These are phyloP conservation scores for Agrypnia vestita DNA, from an alignment of 1,140 invertebrate genomes.

Conservation along the genomic window DNA sequence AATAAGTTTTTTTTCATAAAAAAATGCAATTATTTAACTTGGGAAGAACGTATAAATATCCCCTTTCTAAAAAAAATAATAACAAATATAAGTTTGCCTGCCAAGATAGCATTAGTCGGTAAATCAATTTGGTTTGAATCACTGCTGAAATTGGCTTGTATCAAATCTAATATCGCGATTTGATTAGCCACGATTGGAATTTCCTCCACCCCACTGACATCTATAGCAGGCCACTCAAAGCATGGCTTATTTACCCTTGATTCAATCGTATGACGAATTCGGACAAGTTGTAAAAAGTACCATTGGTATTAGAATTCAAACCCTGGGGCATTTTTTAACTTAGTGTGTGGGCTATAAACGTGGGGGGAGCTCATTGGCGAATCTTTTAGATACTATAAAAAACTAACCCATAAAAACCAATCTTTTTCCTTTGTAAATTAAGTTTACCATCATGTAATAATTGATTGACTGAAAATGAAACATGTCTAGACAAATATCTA, in stretches of 20 bases:
- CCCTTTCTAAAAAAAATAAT: not conserved
- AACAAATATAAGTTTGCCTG: not conserved
- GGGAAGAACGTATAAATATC: not conserved
- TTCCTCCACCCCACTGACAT: conserved; percentile 10
- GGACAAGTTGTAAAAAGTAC: not conserved
- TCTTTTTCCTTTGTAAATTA: too few relatives aligned
- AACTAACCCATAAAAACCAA: too few relatives aligned
- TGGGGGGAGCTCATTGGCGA: too few relatives aligned
- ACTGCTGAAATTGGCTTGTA: conserved; percentile 15
- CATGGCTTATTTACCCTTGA: conserved; percentile 1
- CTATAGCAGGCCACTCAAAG: conserved; percentile 25
- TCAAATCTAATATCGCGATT: conserved; percentile 22
- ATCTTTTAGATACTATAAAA: too few relatives aligned
- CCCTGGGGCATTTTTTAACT: not conserved
- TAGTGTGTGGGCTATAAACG: too few relatives aligned
- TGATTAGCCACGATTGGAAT: conserved; percentile 4
- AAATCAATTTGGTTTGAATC: conserved; percentile 18
- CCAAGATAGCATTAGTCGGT: too few relatives aligned
- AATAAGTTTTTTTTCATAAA: too few relatives aligned
- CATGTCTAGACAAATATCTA: too few relatives aligned
- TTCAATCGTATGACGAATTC: conserved; percentile 5
- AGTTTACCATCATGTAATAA: too few relatives aligned
- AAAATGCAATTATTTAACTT: too few relatives aligned
- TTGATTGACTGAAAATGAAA: too few relatives aligned
- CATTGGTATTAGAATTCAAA: not conserved